Evolutionary conservation across 2,113 vertebrate species (phyloP).

Genomic region (Heptranchias perlo): DNA sequence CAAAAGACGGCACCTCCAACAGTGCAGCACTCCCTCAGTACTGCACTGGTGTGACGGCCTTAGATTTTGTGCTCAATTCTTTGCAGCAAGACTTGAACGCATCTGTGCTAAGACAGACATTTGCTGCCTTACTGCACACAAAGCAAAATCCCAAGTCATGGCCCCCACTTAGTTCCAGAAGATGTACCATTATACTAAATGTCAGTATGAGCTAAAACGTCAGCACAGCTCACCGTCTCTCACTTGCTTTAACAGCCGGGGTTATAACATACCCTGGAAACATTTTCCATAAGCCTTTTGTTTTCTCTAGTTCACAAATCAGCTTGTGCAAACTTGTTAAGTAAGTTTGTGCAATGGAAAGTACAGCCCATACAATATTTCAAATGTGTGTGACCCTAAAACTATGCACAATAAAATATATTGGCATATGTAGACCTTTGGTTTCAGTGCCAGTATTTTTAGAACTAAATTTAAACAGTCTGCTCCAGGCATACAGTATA

Average conservation of each 20-base stretch:
- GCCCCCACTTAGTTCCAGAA: not conserved
- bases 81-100: no score
- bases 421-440: not conserved
- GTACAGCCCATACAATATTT: not conserved
- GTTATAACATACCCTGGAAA: not conserved
- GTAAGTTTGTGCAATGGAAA: not conserved
- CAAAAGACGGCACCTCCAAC: not conserved
- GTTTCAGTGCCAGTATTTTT: not conserved
- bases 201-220: not conserved
- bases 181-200: not conserved
- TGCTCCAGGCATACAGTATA: not conserved
- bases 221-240: not conserved
- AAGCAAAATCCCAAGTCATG: not conserved
- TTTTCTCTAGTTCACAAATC: not conserved
- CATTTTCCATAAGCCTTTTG: not conserved
- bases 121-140: not conserved
- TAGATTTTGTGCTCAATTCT: not conserved
- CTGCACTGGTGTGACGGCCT: not conserved
- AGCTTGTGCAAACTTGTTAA: conserved; percentile 14
- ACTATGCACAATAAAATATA: not conserved
- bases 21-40: not conserved
- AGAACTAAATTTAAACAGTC: not conserved
- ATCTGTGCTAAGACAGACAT: not conserved
- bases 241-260: not conserved
- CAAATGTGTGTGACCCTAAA: not conserved